Base-by-base conservation (phyloP, 2,888 invertebrate species). In the Piscicola geometra region DNA sequence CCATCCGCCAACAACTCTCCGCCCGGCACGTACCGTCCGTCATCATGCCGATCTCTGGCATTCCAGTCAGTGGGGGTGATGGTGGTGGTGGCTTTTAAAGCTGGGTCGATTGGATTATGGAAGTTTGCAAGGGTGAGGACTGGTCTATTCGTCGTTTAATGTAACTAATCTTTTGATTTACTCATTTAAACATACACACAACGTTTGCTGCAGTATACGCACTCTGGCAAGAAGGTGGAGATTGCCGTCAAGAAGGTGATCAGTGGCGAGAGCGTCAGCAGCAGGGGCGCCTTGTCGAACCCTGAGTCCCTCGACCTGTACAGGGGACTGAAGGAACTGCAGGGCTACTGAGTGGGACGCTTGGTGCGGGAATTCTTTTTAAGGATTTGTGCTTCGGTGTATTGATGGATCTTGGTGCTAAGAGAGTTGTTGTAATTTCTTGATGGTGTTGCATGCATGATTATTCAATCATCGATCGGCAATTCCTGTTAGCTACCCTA, bases 161-260 rank as follows among this genome's bases (percentile, higher is more conserved):
- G n/a, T 15, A 9, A 25, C 9, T 64, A 25, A 64, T 64, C n/a
- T 9, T 64, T n/a, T n/a, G n/a, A n/a, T n/a, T n/a, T n/a, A n/a
- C n/a, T n/a, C n/a, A n/a, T n/a, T n/a, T n/a, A n/a, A n/a, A n/a
- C n/a, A n/a, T n/a, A n/a, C n/a, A n/a, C 1, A 28, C 41, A 9
- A n/a, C 15, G 25, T 76, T 75, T 71, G 70, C 83, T 84, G 70
- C 83, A 88, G 87, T 88, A 89, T 82, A 89, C 88, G 30, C 86
- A 87, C 76, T 88, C 86, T 81, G 88, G 88, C 1, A 89, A 89
- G 83, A 89, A 89, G 80, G 88, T 89, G 36, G 89, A 89, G 82
- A 85, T 88, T 9, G 88, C 88, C 1, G 87, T 89, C 30, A 85
- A 87, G 79, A 86, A 87, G 79, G 85, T 88, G 12, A 83, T 88